A percentile compares a stretch with the other conserved stretches of the same genome.
Evolutionary conservation across 2,113 vertebrate genomes (phyloP).

Genomic region (Rhinogobius similis): DNA sequence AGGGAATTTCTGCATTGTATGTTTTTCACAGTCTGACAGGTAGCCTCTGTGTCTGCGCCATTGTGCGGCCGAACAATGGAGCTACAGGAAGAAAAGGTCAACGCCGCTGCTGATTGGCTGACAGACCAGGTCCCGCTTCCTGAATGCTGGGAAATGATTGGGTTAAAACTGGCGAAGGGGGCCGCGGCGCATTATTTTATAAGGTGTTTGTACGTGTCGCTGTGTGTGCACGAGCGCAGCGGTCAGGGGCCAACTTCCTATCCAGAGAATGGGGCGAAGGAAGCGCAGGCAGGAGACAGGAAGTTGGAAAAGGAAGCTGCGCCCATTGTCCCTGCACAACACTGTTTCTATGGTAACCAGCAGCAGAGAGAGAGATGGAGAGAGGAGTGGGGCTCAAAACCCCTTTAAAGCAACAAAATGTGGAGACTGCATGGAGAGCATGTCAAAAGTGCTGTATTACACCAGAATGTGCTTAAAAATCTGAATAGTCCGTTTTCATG

Average conservation of each 20-base stretch:
- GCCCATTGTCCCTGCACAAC: conserved; percentile 82
- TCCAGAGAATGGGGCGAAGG: conserved; percentile 80
- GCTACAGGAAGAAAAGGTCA: conserved; percentile 79
- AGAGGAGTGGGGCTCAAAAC: conserved; percentile 27
- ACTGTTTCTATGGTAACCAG: conserved; percentile 76
- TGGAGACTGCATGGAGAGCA: background rate
- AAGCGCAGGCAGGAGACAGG: conserved; percentile 84
- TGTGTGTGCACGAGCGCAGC: background rate
- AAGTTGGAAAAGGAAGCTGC: conserved; percentile 85
- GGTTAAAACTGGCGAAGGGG: conserved; percentile 33
- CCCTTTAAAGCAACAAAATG: conserved; percentile 32
- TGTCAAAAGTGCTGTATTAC: background rate
- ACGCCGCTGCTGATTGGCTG: conserved; percentile 73
- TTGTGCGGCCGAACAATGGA: conserved; percentile 83
- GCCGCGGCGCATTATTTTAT: conserved; percentile 59
- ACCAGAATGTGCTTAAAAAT: background rate
- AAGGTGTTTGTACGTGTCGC: conserved; percentile 27
- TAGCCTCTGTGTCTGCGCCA: conserved; percentile 79
- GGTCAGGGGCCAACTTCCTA: conserved; percentile 72
- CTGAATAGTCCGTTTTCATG: background rate
- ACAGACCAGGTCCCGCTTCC: conserved; percentile 71
- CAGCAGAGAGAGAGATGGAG: conserved; percentile 53
- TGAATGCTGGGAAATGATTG: conserved; percentile 81
- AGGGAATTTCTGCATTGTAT: conserved; percentile 36
- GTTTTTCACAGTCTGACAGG: conserved; percentile 63